Evolutionary conservation across 2,888 invertebrate species (phyloP).

Genomic region (Actias luna): DNA sequence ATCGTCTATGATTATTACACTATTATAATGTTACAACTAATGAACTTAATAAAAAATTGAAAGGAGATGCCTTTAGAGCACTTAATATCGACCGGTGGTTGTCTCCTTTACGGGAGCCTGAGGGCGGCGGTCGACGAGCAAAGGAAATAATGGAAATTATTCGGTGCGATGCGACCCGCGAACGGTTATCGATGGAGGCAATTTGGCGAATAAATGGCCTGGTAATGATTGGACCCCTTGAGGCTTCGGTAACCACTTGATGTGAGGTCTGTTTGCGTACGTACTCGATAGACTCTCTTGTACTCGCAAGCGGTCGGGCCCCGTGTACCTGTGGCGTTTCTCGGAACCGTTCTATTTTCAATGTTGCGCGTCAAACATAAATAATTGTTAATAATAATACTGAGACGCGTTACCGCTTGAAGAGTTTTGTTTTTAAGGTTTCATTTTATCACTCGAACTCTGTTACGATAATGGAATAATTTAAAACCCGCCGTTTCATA

Average conservation of each 20-base stretch:
- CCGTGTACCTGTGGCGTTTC: constrained; percentile 19
- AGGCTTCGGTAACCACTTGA: constrained; percentile 35
- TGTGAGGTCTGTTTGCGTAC: constrained; percentile 37
- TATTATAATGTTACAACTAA: constrained; percentile 1
- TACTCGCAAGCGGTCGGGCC: constrained; percentile 14
- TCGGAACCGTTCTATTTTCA: constrained; percentile 14
- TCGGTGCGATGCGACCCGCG: constrained; percentile 52
- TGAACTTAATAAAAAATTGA: neutral
- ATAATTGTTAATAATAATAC: neutral
- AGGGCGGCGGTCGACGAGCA: constrained; percentile 45
- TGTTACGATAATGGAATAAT: neutral
- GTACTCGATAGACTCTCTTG: constrained; percentile 21
- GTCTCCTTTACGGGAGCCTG: constrained; percentile 49
- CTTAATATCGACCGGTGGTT: constrained; percentile 39
- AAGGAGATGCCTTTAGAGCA: constrained; percentile 20
- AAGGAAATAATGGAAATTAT: constrained; percentile 66
- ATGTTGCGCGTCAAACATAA: neutral
- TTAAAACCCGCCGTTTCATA: neutral
- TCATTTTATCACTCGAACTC: neutral
- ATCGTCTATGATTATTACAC: no score
- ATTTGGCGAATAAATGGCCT: constrained; percentile 63
- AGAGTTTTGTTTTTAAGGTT: neutral
- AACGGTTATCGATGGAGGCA: constrained; percentile 63
- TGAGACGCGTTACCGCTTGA: neutral
- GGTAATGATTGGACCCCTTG: constrained; percentile 32